Evolutionary conservation across 2,113 vertebrate species (phyloP).

Genomic region (Centrocercus urophasianus): DNA sequence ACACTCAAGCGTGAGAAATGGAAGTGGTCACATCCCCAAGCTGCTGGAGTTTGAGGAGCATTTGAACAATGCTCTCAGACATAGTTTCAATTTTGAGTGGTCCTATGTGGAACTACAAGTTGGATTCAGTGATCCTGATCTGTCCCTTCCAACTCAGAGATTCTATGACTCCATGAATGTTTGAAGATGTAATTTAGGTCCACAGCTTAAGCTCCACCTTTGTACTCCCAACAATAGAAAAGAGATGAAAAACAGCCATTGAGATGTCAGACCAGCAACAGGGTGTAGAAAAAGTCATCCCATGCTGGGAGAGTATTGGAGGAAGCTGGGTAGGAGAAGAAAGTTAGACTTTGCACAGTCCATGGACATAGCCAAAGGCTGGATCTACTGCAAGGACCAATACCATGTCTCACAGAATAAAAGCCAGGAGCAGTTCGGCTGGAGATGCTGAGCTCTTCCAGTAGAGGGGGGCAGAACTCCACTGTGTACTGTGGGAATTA

Average conservation of each 20-base stretch:
- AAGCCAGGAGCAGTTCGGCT: neutral
- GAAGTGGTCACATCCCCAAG: neutral
- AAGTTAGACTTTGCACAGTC: neutral
- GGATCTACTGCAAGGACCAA: neutral
- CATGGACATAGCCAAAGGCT: neutral
- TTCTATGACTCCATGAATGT: neutral
- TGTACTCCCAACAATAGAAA: neutral
- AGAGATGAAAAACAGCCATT: neutral
- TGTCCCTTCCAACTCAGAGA: neutral
- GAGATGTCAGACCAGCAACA: neutral
- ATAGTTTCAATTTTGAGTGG: neutral
- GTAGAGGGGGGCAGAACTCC: constrained; percentile 68
- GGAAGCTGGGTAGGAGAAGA: neutral
- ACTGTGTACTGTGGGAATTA: neutral
- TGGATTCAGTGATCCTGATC: neutral
- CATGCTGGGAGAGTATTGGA: neutral
- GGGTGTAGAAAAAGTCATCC: neutral
- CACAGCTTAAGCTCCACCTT: neutral
- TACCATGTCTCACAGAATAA: fast-evolving
- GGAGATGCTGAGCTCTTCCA: constrained; percentile 60
- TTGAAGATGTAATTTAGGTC: neutral
- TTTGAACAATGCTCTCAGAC: neutral
- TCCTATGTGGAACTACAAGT: neutral
- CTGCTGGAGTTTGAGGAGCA: neutral
- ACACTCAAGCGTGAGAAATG: neutral